A percentile compares a stretch with the other conserved stretches of the same genome.
phyloP scores from a whole-genome alignment of 2,113 vertebrate species.

The Todiramphus saurophagus region DNA sequence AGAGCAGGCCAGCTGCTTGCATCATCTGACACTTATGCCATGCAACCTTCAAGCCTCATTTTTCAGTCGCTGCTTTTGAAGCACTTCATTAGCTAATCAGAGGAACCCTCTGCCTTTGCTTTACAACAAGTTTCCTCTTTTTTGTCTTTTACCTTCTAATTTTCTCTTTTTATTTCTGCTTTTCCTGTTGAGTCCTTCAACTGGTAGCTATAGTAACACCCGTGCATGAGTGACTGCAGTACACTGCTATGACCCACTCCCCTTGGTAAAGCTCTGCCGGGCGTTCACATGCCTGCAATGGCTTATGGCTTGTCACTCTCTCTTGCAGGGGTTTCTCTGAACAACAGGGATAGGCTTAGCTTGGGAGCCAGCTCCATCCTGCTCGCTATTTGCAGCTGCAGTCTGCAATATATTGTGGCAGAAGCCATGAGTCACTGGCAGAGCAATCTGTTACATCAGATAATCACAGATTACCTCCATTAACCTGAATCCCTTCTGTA shows the following conservation, averaged over 20 bases:
- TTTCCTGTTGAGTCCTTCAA: conserved; percentile 9
- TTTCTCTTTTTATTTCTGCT: background rate
- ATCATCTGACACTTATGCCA: background rate
- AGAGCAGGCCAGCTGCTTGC: background rate
- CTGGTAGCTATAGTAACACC: conserved; percentile 57
- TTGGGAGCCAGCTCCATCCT: background rate
- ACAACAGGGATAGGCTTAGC: background rate
- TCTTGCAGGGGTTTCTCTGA: background rate
- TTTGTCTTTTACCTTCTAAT: background rate
- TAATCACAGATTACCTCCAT: conserved; percentile 63
- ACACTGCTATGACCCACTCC: background rate
- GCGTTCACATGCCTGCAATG: background rate
- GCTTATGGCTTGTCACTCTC: background rate
- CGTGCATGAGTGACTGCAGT: background rate
- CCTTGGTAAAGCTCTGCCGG: background rate
- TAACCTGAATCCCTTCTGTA: conserved; percentile 57
- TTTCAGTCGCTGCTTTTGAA: conserved; percentile 16
- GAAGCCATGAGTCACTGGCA: conserved; percentile 47
- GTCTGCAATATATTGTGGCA: conserved; percentile 9
- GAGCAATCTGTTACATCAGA: conserved; percentile 52
- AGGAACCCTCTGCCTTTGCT: conserved; percentile 20
- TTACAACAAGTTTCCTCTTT: background rate
- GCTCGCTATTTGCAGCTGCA: conserved; percentile 44
- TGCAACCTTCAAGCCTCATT: background rate
- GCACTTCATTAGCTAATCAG: conserved; percentile 19